Evolutionary conservation across 2,797 vertebrate genomes (phyloP).

Genomic region (Spinus olivaceus): DNA sequence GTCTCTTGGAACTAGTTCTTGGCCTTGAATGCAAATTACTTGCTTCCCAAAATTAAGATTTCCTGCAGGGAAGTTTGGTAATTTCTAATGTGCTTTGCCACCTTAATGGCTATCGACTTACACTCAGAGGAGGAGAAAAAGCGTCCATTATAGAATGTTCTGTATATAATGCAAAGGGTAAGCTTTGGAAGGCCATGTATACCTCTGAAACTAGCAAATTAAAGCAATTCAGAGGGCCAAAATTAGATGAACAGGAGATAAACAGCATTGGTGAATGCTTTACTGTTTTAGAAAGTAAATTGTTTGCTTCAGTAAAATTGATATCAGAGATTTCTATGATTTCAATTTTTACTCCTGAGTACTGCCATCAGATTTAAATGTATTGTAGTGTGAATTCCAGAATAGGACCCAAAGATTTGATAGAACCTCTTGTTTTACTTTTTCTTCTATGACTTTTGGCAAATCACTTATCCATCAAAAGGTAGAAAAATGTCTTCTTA

Average conservation of each 20-base stretch:
- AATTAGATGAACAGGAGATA: not conserved
- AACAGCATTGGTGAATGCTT: not conserved
- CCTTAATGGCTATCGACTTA: not conserved
- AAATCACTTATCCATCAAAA: not conserved
- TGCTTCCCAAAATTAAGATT: slow-evolving; percentile 39
- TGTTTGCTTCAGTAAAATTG: not conserved
- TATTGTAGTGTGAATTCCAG: not conserved
- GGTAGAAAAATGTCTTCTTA: not conserved
- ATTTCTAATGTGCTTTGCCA: not conserved
- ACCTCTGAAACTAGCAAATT: not conserved
- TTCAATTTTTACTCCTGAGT: not conserved
- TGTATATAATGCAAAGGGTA: not conserved
- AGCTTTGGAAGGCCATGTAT: not conserved
- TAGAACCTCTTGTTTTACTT: not conserved
- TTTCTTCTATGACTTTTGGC: not conserved
- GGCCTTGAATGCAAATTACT: not conserved
- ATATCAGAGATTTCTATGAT: not conserved
- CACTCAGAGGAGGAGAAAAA: not conserved
- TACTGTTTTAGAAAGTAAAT: not conserved
- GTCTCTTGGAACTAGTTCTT: slow-evolving; percentile 41
- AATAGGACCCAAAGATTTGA: not conserved
- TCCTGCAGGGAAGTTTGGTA: slow-evolving; percentile 14
- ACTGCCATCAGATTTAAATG: not conserved
- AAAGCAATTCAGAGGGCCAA: not conserved
- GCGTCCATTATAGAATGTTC: rapidly evolving